Evolutionary conservation across 2,888 invertebrate species (phyloP).

Genomic region (Tholera decimalis): DNA sequence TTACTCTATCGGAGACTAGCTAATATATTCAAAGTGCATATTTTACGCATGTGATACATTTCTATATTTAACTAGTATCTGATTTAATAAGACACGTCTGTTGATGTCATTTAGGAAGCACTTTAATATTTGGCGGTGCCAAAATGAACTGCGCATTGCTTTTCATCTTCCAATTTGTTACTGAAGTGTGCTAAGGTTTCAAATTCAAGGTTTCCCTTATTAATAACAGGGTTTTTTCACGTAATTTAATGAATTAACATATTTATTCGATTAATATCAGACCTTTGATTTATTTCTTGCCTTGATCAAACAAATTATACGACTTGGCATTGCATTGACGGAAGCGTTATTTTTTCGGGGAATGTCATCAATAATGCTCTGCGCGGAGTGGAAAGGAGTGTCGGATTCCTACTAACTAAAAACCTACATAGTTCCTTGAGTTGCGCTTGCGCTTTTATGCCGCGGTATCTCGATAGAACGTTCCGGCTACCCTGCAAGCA

Average conservation of each 20-base stretch:
- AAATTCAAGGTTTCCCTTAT: conserved; percentile 41
- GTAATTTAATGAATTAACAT: conserved; percentile 10
- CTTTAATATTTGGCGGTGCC: conserved; percentile 41
- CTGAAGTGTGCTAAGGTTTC: conserved; percentile 25
- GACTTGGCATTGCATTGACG: background rate
- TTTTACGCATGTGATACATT: conserved; percentile 26
- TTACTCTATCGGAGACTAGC: conserved; percentile 1
- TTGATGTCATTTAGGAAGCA: conserved; percentile 47
- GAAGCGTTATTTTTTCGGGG: too few species aligned
- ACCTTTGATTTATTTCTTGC: conserved; percentile 4
- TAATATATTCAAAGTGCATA: conserved; percentile 19
- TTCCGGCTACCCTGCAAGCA: too few species aligned
- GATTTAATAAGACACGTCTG: conserved; percentile 35
- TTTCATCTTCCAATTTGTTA: conserved; percentile 42
- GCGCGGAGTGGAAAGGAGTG: too few species aligned
- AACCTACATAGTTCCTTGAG: too few species aligned
- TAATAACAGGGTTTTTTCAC: conserved; percentile 10
- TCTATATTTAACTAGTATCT: conserved; percentile 33
- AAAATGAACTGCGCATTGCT: conserved; percentile 45
- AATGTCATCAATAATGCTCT: too few species aligned
- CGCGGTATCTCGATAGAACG: too few species aligned
- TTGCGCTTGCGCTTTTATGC: too few species aligned
- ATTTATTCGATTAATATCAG: conserved; percentile 21
- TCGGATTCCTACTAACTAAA: too few species aligned
- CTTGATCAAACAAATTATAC: background rate